Percentiles rank a stretch among this genome's conserved stretches.
phyloP scores from a whole-genome alignment of 2,797 vertebrate genomes.

The Oceanodroma leucorhoa region DNA sequence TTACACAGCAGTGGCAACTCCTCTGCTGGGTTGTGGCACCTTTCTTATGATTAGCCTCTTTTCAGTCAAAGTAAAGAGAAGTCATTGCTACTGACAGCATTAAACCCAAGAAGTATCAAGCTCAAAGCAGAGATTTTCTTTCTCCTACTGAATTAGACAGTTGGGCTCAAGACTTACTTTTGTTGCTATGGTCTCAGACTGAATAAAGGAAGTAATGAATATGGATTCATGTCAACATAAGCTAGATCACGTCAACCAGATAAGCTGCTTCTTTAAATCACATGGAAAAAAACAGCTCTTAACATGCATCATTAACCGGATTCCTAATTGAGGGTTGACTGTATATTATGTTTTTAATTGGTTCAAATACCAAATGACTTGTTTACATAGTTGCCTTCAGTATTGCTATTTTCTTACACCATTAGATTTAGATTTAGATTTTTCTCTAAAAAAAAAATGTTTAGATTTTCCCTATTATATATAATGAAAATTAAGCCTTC shows the following conservation, averaged over 20 bases:
- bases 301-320: background rate
- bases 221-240: background rate
- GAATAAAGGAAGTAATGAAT: slow-evolving; percentile 10
- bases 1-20: background rate
- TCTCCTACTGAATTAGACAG: background rate
- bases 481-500: background rate
- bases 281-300: background rate
- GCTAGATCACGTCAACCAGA: background rate
- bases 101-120: background rate
- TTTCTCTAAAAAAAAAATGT: background rate
- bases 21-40: background rate
- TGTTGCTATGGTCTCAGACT: background rate
- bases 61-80: background rate
- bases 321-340: background rate
- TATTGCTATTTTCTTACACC: background rate
- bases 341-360: background rate
- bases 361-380: background rate
- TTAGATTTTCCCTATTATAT: background rate
- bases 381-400: background rate
- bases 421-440: background rate
- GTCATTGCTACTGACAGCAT: background rate
- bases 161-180: background rate
- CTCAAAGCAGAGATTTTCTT: background rate
- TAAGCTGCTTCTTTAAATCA: background rate
- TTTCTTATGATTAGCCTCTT: background rate